A percentile compares a stretch with the other conserved stretches of the same genome.
These are phyloP conservation scores for Drosophila sulfurigaster DNA, from an alignment of 1,140 invertebrate species.

Conservation along the genomic window DNA sequence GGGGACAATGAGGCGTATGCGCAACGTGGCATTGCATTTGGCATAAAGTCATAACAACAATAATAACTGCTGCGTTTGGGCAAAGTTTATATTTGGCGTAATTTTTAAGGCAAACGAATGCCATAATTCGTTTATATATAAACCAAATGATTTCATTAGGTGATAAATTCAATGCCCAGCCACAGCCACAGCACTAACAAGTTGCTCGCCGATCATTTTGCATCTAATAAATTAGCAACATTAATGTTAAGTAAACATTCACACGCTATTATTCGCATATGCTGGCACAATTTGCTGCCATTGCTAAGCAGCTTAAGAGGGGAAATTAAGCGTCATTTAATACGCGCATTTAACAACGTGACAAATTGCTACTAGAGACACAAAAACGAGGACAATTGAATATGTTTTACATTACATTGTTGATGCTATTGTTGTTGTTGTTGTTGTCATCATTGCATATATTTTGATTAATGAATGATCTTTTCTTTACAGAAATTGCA, in stretches of 20 bases:
- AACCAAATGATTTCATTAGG: conserved; percentile 74
- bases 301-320: conserved; percentile 17
- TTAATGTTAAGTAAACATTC: conserved; percentile 59
- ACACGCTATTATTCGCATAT: conserved; percentile 52
- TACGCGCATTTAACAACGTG: conserved; percentile 70
- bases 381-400: conserved; percentile 26
- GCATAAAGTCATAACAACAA: not conserved
- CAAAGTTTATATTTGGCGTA: conserved; percentile 14
- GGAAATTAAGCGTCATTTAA: conserved; percentile 77
- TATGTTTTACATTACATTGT: not conserved
- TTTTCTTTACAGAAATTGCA: conserved; percentile 96
- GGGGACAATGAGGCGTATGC: conserved; percentile 44
- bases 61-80: not conserved
- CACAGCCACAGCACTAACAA: not conserved
- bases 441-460: conserved; percentile 8
- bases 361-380: conserved; percentile 53
- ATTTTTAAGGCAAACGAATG: conserved; percentile 54
- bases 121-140: conserved; percentile 81
- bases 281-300: conserved; percentile 30
- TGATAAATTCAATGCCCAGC: conserved; percentile 10
- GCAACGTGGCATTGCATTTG: conserved; percentile 39
- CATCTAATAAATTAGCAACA: conserved; percentile 57
- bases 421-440: not conserved
- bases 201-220: conserved; percentile 30
- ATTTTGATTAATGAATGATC: conserved; percentile 16